Percentiles rank a stretch among this genome's conserved stretches.
Conservation (phyloP, 1,140 invertebrate species). For the Rhynchophorus ferrugineus region DNA sequence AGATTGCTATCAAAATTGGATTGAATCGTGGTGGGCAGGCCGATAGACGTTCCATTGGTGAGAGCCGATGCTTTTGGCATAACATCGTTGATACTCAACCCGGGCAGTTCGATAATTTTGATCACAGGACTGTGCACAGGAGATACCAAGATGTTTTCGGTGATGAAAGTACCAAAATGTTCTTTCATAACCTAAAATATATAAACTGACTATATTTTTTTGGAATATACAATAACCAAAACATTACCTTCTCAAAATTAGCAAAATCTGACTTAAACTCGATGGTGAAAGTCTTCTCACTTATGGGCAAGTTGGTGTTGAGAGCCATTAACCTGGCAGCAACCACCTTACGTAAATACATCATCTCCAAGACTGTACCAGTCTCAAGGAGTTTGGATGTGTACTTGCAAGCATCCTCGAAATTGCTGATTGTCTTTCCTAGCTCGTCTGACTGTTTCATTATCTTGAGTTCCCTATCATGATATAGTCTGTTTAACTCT, state of each 20-base stretch:
- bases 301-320: conserved; percentile 70
- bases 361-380: conserved; percentile 74
- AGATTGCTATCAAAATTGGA: conserved; percentile 67
- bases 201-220: no score
- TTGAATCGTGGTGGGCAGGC: conserved; percentile 60
- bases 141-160: conserved; percentile 42
- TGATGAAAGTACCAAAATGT: conserved; percentile 63
- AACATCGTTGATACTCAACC: conserved; percentile 28
- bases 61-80: conserved; percentile 13
- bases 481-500: conserved; percentile 73
- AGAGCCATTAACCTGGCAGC: conserved; percentile 66
- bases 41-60: conserved; percentile 48
- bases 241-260: conserved; percentile 67
- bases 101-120: conserved; percentile 17
- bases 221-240: no score
- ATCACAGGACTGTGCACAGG: conserved; percentile 5
- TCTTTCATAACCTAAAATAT: conserved; percentile 51
- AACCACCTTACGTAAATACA: conserved; percentile 71
- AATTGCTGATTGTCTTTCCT: conserved; percentile 47
- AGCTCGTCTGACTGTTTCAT: conserved; percentile 64
- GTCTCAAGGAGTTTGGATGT: conserved; percentile 68
- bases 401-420: conserved; percentile 80
- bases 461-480: conserved; percentile 70
- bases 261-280: conserved; percentile 76
- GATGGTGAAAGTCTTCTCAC: conserved; percentile 66